phyloP scores from a whole-genome alignment of 2,113 vertebrate species.

The Pyrgilauda ruficollis region DNA sequence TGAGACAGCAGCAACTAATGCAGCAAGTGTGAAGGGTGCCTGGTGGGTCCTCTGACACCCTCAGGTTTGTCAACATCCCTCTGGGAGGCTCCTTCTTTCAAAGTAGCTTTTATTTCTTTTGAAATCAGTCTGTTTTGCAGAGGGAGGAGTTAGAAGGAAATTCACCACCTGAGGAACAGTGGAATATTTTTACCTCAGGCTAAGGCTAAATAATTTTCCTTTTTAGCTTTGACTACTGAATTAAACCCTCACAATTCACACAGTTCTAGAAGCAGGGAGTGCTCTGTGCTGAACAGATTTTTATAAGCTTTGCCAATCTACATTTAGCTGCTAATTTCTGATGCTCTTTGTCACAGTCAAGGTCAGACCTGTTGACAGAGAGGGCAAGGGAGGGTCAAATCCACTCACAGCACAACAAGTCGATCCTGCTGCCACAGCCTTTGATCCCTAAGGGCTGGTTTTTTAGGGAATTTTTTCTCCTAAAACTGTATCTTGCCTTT shows the following conservation, averaged over 20 bases:
- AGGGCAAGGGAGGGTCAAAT: background rate
- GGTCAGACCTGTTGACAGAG: background rate
- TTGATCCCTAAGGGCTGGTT: background rate
- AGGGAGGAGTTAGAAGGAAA: background rate
- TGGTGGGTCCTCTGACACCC: background rate
- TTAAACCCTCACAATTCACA: background rate
- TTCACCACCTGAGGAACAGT: background rate
- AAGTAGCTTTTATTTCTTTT: background rate
- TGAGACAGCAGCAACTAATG: background rate
- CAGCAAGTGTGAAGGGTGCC: background rate
- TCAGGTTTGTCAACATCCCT: background rate
- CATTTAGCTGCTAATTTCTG: background rate
- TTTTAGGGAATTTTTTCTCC: background rate
- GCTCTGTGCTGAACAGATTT: background rate
- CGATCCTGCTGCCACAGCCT: background rate
- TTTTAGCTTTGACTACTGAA: background rate
- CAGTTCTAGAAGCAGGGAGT: background rate
- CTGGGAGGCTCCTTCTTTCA: background rate
- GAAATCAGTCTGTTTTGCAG: background rate
- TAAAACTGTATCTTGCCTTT: background rate
- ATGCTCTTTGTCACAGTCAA: background rate
- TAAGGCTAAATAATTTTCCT: background rate
- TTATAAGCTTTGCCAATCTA: background rate
- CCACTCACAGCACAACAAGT: background rate
- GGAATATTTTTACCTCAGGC: background rate